A percentile compares a stretch with the other conserved stretches of the same genome.
These are phyloP conservation scores for Buceros bicornis DNA, from an alignment of 2,797 vertebrate species.

Conservation along the genomic window DNA sequence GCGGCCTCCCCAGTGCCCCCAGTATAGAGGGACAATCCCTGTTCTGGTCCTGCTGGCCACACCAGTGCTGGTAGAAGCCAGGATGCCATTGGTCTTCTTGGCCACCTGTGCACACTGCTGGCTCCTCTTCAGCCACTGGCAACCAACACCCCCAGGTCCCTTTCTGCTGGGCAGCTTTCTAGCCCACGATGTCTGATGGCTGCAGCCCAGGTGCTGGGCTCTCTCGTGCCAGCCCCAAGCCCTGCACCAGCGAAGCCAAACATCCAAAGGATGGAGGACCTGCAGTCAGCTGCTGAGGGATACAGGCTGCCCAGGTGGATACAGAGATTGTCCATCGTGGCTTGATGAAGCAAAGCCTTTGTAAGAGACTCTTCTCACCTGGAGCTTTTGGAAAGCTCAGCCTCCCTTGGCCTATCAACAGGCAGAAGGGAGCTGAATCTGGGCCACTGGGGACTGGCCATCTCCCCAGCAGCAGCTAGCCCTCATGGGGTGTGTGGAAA, in stretches of 20 bases:
- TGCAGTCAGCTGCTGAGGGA: accelerated
- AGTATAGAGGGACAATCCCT: no score
- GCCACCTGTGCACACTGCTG: no score
- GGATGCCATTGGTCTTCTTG: no score
- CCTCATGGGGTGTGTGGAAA: background rate
- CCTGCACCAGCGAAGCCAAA: background rate
- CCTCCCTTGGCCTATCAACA: background rate
- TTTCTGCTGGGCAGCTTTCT: no score
- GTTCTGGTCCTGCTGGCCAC: no score
- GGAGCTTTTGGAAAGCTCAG: background rate
- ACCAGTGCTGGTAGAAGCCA: no score
- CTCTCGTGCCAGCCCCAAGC: background rate
- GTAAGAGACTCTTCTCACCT: background rate
- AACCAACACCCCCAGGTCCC: no score
- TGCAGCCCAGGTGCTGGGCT: accelerated
- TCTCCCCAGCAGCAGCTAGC: background rate
- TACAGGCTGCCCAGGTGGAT: accelerated
- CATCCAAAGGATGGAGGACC: background rate
- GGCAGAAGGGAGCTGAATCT: background rate
- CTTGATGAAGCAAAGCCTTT: background rate
- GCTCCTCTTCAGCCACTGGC: no score
- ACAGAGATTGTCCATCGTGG: accelerated
- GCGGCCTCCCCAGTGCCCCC: no score
- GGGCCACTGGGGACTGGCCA: background rate
- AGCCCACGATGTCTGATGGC: background rate